Conservation (phyloP, 2,113 vertebrate species). For the Datnioides undecimradiatus region DNA sequence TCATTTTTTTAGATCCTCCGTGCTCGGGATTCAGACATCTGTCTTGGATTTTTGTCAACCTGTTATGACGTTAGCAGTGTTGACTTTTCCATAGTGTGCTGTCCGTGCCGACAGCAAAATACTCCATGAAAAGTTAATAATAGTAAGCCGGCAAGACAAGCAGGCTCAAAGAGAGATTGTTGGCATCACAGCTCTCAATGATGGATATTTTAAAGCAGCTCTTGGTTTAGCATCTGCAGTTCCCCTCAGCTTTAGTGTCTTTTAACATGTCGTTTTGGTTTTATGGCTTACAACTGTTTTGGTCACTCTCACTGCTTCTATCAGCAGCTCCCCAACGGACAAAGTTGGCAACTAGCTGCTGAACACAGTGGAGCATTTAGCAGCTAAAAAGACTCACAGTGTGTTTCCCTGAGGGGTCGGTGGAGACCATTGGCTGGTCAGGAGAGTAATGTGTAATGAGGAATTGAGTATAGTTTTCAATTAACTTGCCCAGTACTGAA, state of each 20-base stretch:
- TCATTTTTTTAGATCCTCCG: constrained; percentile 27
- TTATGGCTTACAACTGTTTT: too few species aligned
- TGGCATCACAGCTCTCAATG: constrained; percentile 6
- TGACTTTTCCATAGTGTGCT: constrained; percentile 51
- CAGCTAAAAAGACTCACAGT: background rate
- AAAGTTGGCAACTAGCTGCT: background rate
- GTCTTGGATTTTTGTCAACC: constrained; percentile 68
- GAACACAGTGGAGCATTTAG: background rate
- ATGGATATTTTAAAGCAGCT: constrained; percentile 13
- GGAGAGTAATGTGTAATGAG: background rate
- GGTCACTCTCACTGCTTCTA: background rate
- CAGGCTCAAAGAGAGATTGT: background rate
- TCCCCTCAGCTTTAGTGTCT: too few species aligned
- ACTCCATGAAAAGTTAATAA: constrained; percentile 53
- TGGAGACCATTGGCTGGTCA: too few species aligned
- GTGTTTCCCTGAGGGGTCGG: background rate
- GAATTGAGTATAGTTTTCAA: too few species aligned
- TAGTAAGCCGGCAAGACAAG: constrained; percentile 11
- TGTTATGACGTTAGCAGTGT: constrained; percentile 57
- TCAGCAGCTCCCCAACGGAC: background rate
- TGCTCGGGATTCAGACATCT: constrained; percentile 57
- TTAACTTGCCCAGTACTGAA: too few species aligned
- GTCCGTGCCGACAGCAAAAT: constrained; percentile 24
- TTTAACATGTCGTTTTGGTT: too few species aligned
- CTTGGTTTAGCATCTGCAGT: background rate